Percentiles rank a stretch among this genome's conserved stretches.
These are phyloP conservation scores for Pseudeuparius sepicola DNA, from an alignment of 2,888 invertebrate genomes.

Conservation along the genomic window DNA sequence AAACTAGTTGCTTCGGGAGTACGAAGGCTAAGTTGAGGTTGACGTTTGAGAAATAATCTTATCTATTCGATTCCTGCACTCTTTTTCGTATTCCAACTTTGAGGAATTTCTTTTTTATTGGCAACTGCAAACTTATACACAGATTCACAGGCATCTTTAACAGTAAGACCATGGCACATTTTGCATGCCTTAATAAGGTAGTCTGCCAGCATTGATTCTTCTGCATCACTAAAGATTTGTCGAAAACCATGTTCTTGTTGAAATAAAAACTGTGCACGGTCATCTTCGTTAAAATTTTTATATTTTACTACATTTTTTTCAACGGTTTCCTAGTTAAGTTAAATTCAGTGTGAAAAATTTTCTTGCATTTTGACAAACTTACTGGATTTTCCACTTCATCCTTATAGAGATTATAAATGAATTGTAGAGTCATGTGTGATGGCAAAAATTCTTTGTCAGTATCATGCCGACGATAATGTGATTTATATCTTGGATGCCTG, in stretches of 20 bases:
- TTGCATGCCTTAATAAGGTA: constrained; percentile 6
- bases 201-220: constrained; percentile 3
- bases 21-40: too few relatives aligned
- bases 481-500: neutral
- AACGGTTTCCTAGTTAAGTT: too few relatives aligned
- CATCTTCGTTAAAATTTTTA: too few relatives aligned
- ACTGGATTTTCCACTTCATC: constrained; percentile 1
- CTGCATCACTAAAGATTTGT: constrained; percentile 6
- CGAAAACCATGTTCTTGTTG: constrained; percentile 7
- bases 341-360: constrained; percentile 1
- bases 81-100: constrained; percentile 8
- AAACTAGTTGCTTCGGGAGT: too few relatives aligned
- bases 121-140: constrained; percentile 11
- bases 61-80: constrained; percentile 15
- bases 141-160: constrained; percentile 5
- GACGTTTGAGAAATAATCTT: too few relatives aligned
- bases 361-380: neutral
- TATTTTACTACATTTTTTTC: too few relatives aligned
- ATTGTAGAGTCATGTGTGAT: neutral
- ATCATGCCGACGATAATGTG: neutral
- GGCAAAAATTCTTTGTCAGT: constrained; percentile 1
- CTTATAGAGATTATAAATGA: neutral
- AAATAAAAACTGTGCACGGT: too few relatives aligned
- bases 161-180: constrained; percentile 9
- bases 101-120: constrained; percentile 9